Evolutionary conservation across 2,113 vertebrate genomes (phyloP).

Genomic region (Forbesichthys papilliferus): DNA sequence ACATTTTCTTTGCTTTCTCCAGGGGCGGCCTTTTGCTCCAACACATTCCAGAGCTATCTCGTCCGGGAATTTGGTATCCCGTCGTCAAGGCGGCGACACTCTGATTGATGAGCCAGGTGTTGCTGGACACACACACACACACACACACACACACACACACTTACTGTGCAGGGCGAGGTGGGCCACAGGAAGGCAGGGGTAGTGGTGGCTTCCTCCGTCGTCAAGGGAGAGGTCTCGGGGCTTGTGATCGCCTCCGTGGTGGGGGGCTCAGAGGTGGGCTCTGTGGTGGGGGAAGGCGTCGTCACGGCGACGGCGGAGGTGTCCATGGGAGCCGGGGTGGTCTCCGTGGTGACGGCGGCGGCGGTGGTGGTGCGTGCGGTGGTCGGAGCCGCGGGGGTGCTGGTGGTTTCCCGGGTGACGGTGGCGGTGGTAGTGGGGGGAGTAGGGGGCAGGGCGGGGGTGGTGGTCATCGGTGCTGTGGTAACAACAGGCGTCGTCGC

Average conservation of each 20-base stretch:
- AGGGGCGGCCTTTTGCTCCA: neutral
- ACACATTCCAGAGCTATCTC: slow-evolving; percentile 26
- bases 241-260: slow-evolving; percentile 52
- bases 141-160: slow-evolving; percentile 36
- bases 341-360: slow-evolving; percentile 23
- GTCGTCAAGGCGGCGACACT: neutral
- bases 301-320: slow-evolving; percentile 30
- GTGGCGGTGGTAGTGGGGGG: slow-evolving; percentile 26
- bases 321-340: slow-evolving; percentile 32
- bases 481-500: neutral
- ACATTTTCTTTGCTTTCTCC: neutral
- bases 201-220: slow-evolving; percentile 56
- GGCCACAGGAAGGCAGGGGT: slow-evolving; percentile 61
- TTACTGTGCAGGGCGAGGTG: slow-evolving; percentile 76
- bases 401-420: slow-evolving; percentile 16
- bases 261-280: slow-evolving; percentile 33
- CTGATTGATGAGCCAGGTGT: slow-evolving; percentile 5
- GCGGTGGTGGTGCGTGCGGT: slow-evolving; percentile 25
- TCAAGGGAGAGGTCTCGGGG: slow-evolving; percentile 38
- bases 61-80: neutral
- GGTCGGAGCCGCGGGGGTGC: slow-evolving; percentile 7
- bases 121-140: neutral
- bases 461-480: neutral
- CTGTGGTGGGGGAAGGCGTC: slow-evolving; percentile 51
- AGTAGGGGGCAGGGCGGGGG: slow-evolving; percentile 3